Percentiles rank a stretch among this genome's conserved stretches.
phyloP scores from a whole-genome alignment of 2,113 vertebrate genomes.

The Toxostoma redivivum region DNA sequence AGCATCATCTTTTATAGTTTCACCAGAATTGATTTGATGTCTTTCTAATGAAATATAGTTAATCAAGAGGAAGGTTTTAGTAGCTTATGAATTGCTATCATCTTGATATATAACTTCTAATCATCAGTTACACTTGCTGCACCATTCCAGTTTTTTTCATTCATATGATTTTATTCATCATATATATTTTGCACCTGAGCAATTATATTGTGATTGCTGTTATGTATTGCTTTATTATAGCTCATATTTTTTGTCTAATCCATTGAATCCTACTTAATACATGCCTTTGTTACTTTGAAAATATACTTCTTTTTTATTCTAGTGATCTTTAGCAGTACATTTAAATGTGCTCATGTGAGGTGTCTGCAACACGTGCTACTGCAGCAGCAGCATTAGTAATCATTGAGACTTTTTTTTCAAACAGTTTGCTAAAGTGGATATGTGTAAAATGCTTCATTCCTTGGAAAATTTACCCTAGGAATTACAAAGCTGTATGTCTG shows the following conservation, averaged over 20 bases:
- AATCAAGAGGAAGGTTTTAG: slow-evolving; percentile 29
- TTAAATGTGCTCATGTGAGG: background rate
- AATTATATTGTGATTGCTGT: background rate
- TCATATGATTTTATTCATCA: background rate
- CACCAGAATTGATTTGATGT: slow-evolving; percentile 17
- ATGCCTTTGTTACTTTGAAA: background rate
- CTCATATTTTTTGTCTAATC: background rate
- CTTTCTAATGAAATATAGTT: slow-evolving; percentile 46
- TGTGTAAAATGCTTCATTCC: background rate
- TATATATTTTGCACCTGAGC: background rate
- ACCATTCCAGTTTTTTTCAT: background rate
- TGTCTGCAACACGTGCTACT: background rate
- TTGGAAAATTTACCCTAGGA: background rate
- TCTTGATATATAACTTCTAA: slow-evolving; percentile 21
- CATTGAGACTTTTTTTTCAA: background rate
- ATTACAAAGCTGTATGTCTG: background rate
- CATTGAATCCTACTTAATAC: background rate
- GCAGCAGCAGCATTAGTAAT: background rate
- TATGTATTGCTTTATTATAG: background rate
- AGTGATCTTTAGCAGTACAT: background rate
- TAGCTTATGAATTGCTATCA: slow-evolving; percentile 17
- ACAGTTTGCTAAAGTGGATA: background rate
- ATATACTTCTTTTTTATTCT: background rate
- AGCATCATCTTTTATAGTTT: slow-evolving; percentile 8
- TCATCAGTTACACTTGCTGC: background rate